These are phyloP conservation scores for Chondrosia reniformis DNA, from an alignment of 37 sponge, comb jelly and placozoan species.

Conservation along the genomic window DNA sequence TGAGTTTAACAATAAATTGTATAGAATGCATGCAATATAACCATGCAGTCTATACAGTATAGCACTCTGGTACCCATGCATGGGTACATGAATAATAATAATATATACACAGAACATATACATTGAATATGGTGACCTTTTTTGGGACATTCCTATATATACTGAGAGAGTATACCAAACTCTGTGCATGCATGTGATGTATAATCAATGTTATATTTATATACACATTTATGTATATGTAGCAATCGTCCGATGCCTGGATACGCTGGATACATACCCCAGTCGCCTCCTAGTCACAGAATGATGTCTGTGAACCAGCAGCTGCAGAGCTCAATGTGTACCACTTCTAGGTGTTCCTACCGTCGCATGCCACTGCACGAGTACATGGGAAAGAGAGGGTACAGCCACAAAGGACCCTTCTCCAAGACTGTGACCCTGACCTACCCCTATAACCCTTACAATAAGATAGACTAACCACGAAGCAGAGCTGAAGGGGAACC, in stretches of 20 bases:
- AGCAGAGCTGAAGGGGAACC: too few relatives aligned
- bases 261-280: conserved; percentile 50
- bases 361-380: conserved; percentile 5
- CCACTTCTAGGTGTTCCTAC: conserved; percentile 39
- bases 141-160: not conserved
- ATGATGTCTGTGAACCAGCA: not conserved
- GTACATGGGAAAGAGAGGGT: not conserved
- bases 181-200: not conserved
- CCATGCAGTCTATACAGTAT: not conserved
- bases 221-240: not conserved
- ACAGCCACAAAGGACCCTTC: conserved; percentile 36
- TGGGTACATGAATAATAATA: not conserved
- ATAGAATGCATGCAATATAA: too few relatives aligned
- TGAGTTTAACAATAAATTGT: too few relatives aligned
- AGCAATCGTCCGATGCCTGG: conserved; percentile 57
- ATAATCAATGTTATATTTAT: not conserved
- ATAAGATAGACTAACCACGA: too few relatives aligned
- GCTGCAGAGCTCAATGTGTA: conserved; percentile 23
- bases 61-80: not conserved
- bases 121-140: not conserved
- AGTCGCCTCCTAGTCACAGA: not conserved
- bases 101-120: not conserved
- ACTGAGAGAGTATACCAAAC: not conserved
- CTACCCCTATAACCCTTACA: conserved; percentile 64
- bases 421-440: conserved; percentile 65